Base-by-base conservation (phyloP, 2,113 vertebrate genomes). In the Caretta caretta region DNA sequence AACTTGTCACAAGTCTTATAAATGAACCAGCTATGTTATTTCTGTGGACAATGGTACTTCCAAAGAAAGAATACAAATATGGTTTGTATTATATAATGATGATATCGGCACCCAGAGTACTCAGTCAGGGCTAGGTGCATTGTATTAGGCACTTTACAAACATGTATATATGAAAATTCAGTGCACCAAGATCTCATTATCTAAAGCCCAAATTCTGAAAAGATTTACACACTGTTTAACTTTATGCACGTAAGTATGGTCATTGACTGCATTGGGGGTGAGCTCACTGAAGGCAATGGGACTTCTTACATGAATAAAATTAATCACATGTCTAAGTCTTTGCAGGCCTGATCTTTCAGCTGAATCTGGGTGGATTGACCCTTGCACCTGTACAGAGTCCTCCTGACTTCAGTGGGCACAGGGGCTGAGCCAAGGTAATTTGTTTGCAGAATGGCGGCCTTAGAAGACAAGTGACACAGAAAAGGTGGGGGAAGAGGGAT, bases 11-110 rank as follows among this genome's bases (percentile, higher is more conserved):
- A 91, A 59, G 93, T 93, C 84, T 96, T 75, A 8, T 80, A 97
- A 94, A 49, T 93, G 69, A 95, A 80, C 76, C 72, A 80, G 46
- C 95, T 51, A 80, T 78, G 57, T 83, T 96, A 96, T 92, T 95
- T 92, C 91, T 95, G 83, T 90, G 86, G 29, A 91, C 69, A 90
- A 56, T 29, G 69, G 51, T 24, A 53, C 51, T 94, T 95, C 56
- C 49, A 92, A 94, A 59, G 82, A 93, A 93, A 94, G 46, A 72
- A 95, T 92, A 80, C 93, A 96, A 93, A 82, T 84, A 95, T 93
- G 92, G 84, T 88, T 83, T 92, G 48, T 69, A 87, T 96, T 78
- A 46, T 78, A 78, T 48, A 29, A 78, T 50, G 76, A 93, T 88
- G 84, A 65, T 82, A 50, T 59, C 8, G 31, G 46, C 57, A 91